These are phyloP conservation scores for Leptopilina drosophilae DNA, from an alignment of 2,888 invertebrate genomes.

Conservation along the genomic window DNA sequence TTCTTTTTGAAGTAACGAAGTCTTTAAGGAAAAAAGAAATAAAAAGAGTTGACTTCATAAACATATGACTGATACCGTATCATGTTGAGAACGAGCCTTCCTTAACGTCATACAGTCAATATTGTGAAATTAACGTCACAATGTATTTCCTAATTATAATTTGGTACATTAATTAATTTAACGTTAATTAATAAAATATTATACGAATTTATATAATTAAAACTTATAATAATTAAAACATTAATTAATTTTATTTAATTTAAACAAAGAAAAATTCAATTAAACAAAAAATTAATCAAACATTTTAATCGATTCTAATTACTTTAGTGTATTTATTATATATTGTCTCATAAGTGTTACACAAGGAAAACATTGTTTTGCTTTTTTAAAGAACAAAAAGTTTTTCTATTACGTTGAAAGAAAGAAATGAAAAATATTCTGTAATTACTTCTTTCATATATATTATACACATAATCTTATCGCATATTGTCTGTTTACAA, in stretches of 20 bases:
- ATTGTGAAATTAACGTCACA: conserved; percentile 1
- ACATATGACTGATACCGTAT: conserved; percentile 48
- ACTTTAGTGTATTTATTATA: neutral
- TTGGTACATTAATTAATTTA: no score
- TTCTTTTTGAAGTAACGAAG: conserved; percentile 4
- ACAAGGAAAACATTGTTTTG: neutral
- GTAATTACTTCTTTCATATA: neutral
- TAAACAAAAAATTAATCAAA: neutral
- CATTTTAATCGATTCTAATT: neutral
- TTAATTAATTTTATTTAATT: no score
- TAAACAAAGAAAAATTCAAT: neutral
- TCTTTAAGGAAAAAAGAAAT: neutral
- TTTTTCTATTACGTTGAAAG: no score
- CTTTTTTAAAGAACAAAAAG: neutral
- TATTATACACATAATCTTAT: no score
- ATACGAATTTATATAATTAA: no score
- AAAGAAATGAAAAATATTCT: neutral
- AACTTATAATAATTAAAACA: no score
- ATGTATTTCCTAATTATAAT: neutral
- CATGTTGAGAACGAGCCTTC: conserved; percentile 26
- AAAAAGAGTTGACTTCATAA: conserved; percentile 18
- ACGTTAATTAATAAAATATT: no score
- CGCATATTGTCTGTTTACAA: no score
- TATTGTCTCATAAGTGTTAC: no score
- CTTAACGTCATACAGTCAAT: neutral